phyloP scores from a whole-genome alignment of 2,113 vertebrate species.

The Brachypteracias leptosomus region DNA sequence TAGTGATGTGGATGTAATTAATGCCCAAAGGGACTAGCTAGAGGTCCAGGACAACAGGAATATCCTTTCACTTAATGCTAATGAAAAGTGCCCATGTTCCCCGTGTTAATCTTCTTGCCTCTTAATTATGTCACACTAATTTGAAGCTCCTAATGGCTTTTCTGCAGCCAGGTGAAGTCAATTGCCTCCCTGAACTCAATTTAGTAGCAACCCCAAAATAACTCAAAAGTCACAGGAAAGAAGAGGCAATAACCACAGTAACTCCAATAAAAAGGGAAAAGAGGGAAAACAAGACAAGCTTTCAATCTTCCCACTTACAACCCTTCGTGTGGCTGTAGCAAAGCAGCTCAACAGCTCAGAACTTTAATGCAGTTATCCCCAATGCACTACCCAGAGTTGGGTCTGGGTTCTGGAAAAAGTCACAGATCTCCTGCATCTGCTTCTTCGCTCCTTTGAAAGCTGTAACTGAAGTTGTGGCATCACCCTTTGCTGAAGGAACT shows the following conservation, averaged over 20 bases:
- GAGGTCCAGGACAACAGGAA: neutral
- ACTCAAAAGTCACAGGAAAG: neutral
- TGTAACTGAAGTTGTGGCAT: neutral
- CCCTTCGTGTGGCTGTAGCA: fast-evolving
- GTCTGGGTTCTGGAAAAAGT: neutral
- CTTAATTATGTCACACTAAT: conserved; percentile 59
- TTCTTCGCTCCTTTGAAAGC: neutral
- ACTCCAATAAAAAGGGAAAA: neutral
- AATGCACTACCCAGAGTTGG: neutral
- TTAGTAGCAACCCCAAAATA: neutral
- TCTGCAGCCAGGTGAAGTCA: conserved; percentile 49
- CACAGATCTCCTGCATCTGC: neutral
- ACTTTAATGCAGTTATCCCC: neutral
- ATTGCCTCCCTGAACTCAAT: neutral
- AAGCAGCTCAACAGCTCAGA: neutral
- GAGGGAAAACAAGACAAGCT: neutral
- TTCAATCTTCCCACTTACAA: neutral
- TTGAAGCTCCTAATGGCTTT: conserved; percentile 44
- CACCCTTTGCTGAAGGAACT: neutral
- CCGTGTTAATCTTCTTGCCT: neutral
- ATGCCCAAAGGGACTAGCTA: neutral
- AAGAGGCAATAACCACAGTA: neutral
- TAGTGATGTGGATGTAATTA: neutral
- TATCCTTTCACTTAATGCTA: neutral
- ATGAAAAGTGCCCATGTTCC: neutral